Conservation (phyloP, 2,113 vertebrate genomes). For the Pogonocichla stellata region DNA sequence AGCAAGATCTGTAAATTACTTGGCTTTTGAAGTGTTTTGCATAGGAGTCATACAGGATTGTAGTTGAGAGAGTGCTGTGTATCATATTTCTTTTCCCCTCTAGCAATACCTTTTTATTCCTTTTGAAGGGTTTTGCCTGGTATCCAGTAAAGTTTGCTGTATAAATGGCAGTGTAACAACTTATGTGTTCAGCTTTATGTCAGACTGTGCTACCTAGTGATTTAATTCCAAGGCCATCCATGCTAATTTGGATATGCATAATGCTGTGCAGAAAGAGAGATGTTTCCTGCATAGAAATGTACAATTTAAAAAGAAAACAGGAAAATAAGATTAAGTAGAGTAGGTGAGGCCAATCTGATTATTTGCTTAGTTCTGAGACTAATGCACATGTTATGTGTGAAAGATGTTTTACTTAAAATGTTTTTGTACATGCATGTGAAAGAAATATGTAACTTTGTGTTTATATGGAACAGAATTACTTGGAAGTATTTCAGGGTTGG, state of each 20-base stretch:
- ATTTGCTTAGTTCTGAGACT: constrained; percentile 7
- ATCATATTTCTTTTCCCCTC: background rate
- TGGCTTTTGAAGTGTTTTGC: constrained; percentile 47
- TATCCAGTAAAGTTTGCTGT: background rate
- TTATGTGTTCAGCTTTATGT: background rate
- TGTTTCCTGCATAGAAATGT: background rate
- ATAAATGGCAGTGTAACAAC: background rate
- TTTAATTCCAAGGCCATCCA: background rate
- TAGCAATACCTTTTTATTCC: background rate
- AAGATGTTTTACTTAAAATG: background rate
- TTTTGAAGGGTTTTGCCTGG: constrained; percentile 40
- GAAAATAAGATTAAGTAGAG: constrained; percentile 12
- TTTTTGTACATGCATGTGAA: constrained; percentile 9
- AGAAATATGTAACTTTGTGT: background rate
- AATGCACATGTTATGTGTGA: background rate
- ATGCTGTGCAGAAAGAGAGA: background rate
- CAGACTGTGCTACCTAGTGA: background rate
- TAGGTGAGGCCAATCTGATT: constrained; percentile 19
- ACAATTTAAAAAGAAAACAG: background rate
- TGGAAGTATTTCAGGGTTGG: background rate
- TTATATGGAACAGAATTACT: background rate
- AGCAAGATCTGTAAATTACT: constrained; percentile 10
- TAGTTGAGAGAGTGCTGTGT: background rate
- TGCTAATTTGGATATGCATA: constrained; percentile 3
- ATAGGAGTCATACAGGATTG: background rate